These are phyloP conservation scores for Mythimna impura DNA, from an alignment of 2,888 invertebrate species.

Conservation along the genomic window DNA sequence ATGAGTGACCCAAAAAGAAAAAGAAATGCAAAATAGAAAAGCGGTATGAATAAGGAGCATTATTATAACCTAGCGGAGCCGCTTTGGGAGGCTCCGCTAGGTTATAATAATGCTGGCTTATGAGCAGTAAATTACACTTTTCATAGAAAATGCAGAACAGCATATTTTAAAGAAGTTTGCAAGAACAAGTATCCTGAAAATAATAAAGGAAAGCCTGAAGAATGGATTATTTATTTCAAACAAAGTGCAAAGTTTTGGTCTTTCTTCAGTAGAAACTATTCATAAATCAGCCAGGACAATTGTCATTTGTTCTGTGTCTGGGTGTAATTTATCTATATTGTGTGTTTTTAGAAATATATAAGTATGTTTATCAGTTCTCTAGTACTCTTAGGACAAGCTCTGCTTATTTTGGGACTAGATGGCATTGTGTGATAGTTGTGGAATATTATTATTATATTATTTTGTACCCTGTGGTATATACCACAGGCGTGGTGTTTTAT, in stretches of 20 bases:
- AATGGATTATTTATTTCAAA: conserved; percentile 17
- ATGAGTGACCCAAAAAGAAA: conserved; percentile 28
- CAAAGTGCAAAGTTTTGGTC: conserved; percentile 19
- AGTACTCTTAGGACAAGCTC: too few species aligned
- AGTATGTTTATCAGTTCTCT: too few species aligned
- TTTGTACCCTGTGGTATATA: too few species aligned
- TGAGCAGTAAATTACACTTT: conserved; percentile 25
- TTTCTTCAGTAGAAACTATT: conserved; percentile 3
- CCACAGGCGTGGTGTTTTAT: too few species aligned
- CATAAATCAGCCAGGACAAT: not conserved
- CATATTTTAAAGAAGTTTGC: conserved; percentile 31
- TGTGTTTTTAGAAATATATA: too few species aligned
- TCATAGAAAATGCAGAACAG: conserved; percentile 11
- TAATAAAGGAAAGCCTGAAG: conserved; percentile 18
- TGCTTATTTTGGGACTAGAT: too few species aligned
- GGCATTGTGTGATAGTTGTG: too few species aligned
- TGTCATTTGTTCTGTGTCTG: too few species aligned
- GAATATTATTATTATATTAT: too few species aligned
- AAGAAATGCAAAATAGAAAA: conserved; percentile 11
- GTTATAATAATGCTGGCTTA: too few species aligned
- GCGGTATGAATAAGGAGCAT: not conserved
- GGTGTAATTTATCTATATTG: too few species aligned
- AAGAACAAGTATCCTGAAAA: conserved; percentile 20
- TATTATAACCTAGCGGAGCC: not conserved
- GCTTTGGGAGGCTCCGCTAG: too few species aligned